phyloP scores from a whole-genome alignment of 2,888 invertebrate species.

The Raillietiella orientalis region DNA sequence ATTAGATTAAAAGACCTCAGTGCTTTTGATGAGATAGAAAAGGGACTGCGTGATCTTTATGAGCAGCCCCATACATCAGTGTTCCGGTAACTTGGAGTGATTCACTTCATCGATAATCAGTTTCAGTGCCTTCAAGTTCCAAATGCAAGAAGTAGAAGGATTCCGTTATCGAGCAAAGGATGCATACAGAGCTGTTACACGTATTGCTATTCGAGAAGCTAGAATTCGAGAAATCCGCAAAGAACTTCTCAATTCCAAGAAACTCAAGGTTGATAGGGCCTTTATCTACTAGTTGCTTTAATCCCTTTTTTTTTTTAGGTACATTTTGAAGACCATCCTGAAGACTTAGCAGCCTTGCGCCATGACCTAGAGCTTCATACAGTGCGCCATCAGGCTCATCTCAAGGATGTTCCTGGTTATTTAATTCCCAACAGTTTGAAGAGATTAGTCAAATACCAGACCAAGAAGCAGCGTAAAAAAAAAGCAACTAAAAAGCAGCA shows the following conservation, averaged over 20 bases:
- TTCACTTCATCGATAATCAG: too few relatives aligned
- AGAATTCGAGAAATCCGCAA: conserved; percentile 76
- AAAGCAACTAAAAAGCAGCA: not conserved
- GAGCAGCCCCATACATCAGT: too few relatives aligned
- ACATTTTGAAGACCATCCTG: conserved; percentile 71
- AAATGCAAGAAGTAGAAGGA: conserved; percentile 77
- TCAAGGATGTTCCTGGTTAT: conserved; percentile 76
- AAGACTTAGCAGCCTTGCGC: conserved; percentile 46
- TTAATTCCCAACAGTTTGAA: conserved; percentile 45
- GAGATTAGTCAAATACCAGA: conserved; percentile 23
- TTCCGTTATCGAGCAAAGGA: conserved; percentile 81
- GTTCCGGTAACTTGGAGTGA: too few relatives aligned
- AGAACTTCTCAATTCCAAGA: conserved; percentile 69
- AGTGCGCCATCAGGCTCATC: conserved; percentile 44
- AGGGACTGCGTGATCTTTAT: conserved; percentile 17
- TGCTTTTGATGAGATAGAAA: conserved; percentile 7
- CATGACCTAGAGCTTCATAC: conserved; percentile 60
- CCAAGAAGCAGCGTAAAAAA: not conserved
- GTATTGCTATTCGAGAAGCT: conserved; percentile 72
- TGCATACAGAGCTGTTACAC: conserved; percentile 77
- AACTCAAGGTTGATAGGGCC: conserved; percentile 30
- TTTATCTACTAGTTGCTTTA: not conserved
- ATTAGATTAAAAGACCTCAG: too few relatives aligned
- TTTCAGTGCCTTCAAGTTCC: conserved; percentile 60
- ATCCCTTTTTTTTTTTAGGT: conserved; percentile 18